Percentiles rank a stretch among this genome's conserved stretches.
phyloP scores from a whole-genome alignment of 2,113 vertebrate genomes.

The Aphelocoma coerulescens region DNA sequence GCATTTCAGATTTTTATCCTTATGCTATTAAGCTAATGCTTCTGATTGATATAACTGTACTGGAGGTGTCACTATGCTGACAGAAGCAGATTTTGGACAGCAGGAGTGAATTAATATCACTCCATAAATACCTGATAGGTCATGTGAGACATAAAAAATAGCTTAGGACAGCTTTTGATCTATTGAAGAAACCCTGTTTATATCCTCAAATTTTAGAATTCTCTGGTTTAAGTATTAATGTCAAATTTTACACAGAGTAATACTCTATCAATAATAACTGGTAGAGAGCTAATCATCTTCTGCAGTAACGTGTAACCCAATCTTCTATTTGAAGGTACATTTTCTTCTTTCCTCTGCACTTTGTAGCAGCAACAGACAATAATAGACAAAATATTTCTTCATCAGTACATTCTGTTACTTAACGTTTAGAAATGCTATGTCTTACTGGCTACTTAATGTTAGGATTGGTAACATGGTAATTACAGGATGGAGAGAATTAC shows the following conservation, averaged over 20 bases:
- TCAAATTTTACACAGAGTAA: neutral
- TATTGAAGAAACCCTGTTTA: neutral
- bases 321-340: neutral
- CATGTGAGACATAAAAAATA: neutral
- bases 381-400: neutral
- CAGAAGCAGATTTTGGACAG: neutral
- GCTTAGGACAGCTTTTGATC: neutral
- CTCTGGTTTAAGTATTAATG: neutral
- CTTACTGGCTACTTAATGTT: neutral
- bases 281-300: neutral
- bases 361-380: neutral
- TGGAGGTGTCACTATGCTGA: neutral
- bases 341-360: neutral
- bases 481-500: neutral
- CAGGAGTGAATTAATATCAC: neutral
- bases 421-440: neutral
- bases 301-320: neutral
- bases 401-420: neutral
- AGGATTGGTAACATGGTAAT: neutral
- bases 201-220: neutral
- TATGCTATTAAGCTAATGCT: neutral
- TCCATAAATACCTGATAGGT: neutral
- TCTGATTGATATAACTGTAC: neutral
- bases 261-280: neutral
- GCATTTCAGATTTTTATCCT: neutral